A percentile compares a stretch with the other conserved stretches of the same genome.
Evolutionary conservation across 2,888 invertebrate species (phyloP).

Genomic region (Tenthredo distinguenda): DNA sequence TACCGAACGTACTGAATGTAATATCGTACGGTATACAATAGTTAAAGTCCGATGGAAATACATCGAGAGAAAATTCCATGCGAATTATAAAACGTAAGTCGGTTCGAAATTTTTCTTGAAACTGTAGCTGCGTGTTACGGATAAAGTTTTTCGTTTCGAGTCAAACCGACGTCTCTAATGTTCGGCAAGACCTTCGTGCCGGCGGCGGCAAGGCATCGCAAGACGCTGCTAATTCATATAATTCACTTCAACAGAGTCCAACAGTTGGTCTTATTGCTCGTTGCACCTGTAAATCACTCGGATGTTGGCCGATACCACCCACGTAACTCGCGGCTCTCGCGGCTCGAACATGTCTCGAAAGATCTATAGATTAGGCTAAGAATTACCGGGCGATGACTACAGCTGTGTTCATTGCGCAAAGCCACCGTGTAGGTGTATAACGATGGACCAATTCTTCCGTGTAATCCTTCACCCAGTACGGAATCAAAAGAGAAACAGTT

Average conservation of each 20-base stretch:
- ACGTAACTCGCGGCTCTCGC: conserved; percentile 62
- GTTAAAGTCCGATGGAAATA: background rate
- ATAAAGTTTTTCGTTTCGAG: background rate
- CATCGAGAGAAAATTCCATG: background rate
- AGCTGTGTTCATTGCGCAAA: conserved; percentile 30
- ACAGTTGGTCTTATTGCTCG: conserved; percentile 24
- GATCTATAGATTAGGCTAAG: conserved; percentile 23
- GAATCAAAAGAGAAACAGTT: background rate
- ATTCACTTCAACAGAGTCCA: conserved; percentile 11
- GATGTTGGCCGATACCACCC: conserved; percentile 64
- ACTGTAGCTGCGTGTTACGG: background rate
- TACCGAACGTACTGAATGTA: background rate
- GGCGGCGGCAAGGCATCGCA: background rate
- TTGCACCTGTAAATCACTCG: conserved; percentile 68
- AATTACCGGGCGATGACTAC: background rate
- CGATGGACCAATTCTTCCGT: background rate
- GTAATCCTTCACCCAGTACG: background rate
- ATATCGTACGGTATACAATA: background rate
- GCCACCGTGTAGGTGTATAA: background rate
- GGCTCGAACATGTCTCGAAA: conserved; percentile 15
- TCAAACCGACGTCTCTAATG: background rate
- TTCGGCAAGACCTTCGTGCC: background rate
- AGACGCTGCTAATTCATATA: conserved; percentile 28
- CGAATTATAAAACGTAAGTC: background rate
- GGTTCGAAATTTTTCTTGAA: background rate